Percentiles rank a stretch among this genome's conserved stretches.
These are phyloP conservation scores for Melanargia galathea DNA, from an alignment of 2,888 invertebrate genomes.

Conservation along the genomic window DNA sequence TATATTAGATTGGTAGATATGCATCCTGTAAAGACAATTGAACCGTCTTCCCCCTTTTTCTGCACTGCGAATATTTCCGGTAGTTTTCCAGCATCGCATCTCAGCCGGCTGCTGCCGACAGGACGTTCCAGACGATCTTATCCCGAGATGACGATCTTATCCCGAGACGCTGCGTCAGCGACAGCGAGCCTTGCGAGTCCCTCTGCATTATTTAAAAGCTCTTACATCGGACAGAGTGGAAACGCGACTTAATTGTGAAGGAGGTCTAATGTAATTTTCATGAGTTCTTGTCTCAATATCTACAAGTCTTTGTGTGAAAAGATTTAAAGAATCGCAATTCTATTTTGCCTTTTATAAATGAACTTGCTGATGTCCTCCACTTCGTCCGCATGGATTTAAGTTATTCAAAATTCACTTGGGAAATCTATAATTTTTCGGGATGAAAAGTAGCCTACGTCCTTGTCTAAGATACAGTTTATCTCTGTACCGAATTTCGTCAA, in stretches of 20 bases:
- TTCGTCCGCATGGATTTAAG: no score
- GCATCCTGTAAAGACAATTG: no score
- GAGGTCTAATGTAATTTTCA: background rate
- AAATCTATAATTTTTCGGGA: no score
- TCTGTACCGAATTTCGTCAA: no score
- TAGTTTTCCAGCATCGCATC: background rate
- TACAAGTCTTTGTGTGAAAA: background rate
- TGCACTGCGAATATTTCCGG: background rate
- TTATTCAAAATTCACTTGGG: no score
- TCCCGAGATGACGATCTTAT: slow-evolving; percentile 14
- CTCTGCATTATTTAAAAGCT: slow-evolving; percentile 23
- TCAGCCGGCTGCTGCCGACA: slow-evolving; percentile 17
- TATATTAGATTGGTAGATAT: no score
- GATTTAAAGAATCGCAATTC: background rate
- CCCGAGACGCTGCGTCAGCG: slow-evolving; percentile 8
- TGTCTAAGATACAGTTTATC: no score
- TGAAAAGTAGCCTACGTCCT: no score
- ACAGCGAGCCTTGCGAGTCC: slow-evolving; percentile 4
- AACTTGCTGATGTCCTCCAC: no score
- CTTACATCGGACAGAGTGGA: background rate
- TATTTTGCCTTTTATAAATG: background rate
- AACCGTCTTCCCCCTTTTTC: background rate
- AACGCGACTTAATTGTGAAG: slow-evolving; percentile 1
- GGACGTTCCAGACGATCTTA: slow-evolving; percentile 5
- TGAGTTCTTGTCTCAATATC: background rate